phyloP scores from a whole-genome alignment of 2,113 vertebrate species.

The Neomonachus schauinslandi region DNA sequence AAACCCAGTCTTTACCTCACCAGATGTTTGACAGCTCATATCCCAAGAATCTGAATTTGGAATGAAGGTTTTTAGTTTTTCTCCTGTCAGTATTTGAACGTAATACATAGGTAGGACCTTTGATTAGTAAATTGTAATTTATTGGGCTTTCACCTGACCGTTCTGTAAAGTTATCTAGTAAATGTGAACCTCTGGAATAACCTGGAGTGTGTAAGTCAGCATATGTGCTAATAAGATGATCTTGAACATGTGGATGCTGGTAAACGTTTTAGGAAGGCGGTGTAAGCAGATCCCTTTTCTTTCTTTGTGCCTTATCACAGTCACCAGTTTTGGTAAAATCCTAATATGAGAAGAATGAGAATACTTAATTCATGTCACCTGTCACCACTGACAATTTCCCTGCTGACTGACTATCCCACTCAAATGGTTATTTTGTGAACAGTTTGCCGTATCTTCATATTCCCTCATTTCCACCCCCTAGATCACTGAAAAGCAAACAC shows the following conservation, averaged over 20 bases:
- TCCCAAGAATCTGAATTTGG: background rate
- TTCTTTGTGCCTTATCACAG: background rate
- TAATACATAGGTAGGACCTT: background rate
- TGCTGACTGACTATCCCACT: background rate
- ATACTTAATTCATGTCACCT: constrained; percentile 27
- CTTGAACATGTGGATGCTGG: background rate
- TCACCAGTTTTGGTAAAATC: constrained; percentile 48
- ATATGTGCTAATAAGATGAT: background rate
- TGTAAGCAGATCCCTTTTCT: background rate
- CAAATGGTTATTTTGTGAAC: background rate
- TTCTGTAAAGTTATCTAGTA: background rate
- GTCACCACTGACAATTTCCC: constrained; percentile 46
- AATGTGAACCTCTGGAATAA: background rate
- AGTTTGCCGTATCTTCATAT: background rate
- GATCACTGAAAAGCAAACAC: background rate
- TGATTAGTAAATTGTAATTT: background rate
- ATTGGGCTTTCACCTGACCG: background rate
- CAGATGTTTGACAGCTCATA: background rate
- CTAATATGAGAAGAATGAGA: background rate
- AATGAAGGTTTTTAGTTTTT: background rate
- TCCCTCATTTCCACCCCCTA: background rate
- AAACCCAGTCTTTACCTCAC: background rate
- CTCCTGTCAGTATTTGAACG: background rate
- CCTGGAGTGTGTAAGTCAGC: background rate
- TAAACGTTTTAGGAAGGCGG: background rate